Evolutionary conservation across 2,113 vertebrate genomes (phyloP).

Genomic region (Orientallactaga bullata): DNA sequence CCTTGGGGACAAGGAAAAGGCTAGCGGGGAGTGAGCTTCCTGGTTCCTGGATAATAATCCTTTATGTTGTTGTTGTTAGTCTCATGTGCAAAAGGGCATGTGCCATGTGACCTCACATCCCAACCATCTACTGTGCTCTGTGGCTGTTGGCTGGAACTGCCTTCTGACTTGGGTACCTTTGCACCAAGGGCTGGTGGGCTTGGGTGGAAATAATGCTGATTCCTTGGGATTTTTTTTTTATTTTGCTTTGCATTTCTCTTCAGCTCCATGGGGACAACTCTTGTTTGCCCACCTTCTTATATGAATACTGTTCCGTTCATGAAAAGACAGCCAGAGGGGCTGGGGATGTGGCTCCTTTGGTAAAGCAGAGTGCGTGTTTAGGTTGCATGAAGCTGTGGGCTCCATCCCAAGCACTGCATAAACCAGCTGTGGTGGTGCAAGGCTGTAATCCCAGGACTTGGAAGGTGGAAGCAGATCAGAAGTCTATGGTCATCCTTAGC

Average conservation of each 20-base stretch:
- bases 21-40: constrained; percentile 23
- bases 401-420: too few species aligned
- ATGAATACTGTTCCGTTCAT: background rate
- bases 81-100: background rate
- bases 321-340: background rate
- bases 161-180: background rate
- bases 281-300: background rate
- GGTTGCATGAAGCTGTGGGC: too few species aligned
- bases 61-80: background rate
- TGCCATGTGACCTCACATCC: rapidly evolving
- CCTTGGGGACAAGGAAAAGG: background rate
- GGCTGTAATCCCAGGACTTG: too few species aligned
- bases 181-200: background rate
- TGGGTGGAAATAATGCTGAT: background rate
- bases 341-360: too few species aligned
- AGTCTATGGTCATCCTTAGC: too few species aligned
- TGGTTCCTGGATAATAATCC: background rate
- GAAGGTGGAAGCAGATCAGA: too few species aligned
- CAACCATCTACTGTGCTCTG: background rate
- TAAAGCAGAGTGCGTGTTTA: too few species aligned
- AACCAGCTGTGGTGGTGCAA: too few species aligned
- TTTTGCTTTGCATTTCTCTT: background rate
- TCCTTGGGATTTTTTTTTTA: background rate
- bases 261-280: background rate
- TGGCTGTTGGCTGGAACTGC: background rate